Evolutionary conservation across 1,140 invertebrate genomes (phyloP), one percentile per base, ranked within the genome.

Genomic region (Drosophila busckii): DNA sequence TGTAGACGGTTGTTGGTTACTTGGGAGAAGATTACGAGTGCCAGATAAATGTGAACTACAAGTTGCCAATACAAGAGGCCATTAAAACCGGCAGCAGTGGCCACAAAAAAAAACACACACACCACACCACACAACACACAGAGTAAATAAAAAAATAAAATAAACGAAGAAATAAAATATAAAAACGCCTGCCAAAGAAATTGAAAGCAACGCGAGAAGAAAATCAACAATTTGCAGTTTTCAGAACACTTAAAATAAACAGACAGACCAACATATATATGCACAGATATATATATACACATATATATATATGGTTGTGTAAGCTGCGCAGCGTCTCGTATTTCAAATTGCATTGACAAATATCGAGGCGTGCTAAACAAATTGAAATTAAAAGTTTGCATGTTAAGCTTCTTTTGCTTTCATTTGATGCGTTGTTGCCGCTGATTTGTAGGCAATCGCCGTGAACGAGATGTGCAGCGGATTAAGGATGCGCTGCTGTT

Each of bases 31-130:
- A 84, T 84, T 80, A 84, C 73, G 70, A 82, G 60, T 56, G 45
- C 63, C 70, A 85, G 82, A 85, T 85, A 85, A 85, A 80, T 85
- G 66, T 68, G 66, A 82, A 71, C 70, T 85, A 85, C 82, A 85
- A 85, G 82, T 80, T 84, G 80, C 80, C 76, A 82, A 82, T 82
- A 83, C 70, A 82, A 84, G 76, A 82, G 76, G 76, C 76, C 76
- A 82, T 82, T 82, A 82, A 82, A 82, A 78, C 66, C 70, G 32
- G 26, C 53, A 41, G 26, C 32, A 42, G 1, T 45, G 16, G 37
- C 38, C 28, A 44, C 52, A 70, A 70, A 70, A 70, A 52, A 35
- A 49, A 60, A 58, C 41, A 35, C 53, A 42, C 50, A 54, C 42
- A 35, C 31, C 58, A 20, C 15, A 5, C 35, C 61, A 50, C 38